These are phyloP conservation scores for Bufo gargarizans DNA, from an alignment of 2,113 vertebrate genomes.

Conservation along the genomic window DNA sequence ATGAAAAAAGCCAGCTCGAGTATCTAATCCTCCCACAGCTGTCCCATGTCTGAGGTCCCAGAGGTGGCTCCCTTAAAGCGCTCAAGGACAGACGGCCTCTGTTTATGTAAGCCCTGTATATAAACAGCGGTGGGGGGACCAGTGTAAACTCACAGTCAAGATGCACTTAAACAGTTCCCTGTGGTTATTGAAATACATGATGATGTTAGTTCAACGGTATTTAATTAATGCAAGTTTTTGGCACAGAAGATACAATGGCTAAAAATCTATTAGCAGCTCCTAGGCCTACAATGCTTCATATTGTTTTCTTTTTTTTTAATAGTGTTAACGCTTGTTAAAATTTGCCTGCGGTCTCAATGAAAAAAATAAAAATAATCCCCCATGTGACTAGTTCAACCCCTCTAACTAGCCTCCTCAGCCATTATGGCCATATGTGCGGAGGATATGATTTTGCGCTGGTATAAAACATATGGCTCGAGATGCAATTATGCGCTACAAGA, in stretches of 20 bases:
- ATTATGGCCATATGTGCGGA: constrained; percentile 30
- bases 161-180: constrained; percentile 55
- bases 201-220: constrained; percentile 40
- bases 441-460: constrained; percentile 37
- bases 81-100: constrained; percentile 65
- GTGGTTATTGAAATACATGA: constrained; percentile 41
- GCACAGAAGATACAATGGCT: constrained; percentile 35
- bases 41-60: constrained; percentile 45
- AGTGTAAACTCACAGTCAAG: constrained; percentile 48
- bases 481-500: constrained; percentile 38
- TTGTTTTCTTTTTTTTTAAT: constrained; percentile 41
- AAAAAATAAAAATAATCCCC: constrained; percentile 10
- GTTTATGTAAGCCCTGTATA: constrained; percentile 50
- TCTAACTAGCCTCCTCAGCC: constrained; percentile 31
- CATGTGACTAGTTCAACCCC: constrained; percentile 17
- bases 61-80: constrained; percentile 19
- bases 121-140: constrained; percentile 60
- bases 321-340: constrained; percentile 43
- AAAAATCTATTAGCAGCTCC: constrained; percentile 3
- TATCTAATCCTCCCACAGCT: constrained; percentile 43
- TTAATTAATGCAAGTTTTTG: constrained; percentile 29
- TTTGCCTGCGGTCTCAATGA: constrained; percentile 45
- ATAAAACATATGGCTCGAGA: constrained; percentile 37
- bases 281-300: constrained; percentile 16
- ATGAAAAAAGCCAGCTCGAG: not conserved